phyloP scores from a whole-genome alignment of 53 echinoderm and acorn worm species.

The Mesocentrotus franciscanus region DNA sequence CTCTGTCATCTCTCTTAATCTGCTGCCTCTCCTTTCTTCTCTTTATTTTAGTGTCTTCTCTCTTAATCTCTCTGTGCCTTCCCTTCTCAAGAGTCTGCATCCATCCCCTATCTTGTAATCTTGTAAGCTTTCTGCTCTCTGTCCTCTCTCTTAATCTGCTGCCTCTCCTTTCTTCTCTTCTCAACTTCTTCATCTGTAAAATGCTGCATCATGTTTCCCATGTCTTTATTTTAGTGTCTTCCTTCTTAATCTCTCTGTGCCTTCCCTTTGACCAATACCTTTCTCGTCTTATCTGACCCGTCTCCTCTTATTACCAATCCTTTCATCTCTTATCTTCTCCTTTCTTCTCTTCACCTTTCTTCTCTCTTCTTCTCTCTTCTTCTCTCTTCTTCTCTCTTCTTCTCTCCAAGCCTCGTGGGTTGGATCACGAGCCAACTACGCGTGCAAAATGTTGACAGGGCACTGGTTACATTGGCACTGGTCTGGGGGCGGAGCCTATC shows the following conservation, averaged over 20 bases:
- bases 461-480: conserved; percentile 28
- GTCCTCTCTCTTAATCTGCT: not conserved
- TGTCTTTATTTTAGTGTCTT: not conserved
- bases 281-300: not conserved
- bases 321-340: not conserved
- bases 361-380: not conserved
- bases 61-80: not conserved
- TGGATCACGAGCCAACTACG: not conserved
- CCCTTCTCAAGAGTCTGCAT: not conserved
- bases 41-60: not conserved
- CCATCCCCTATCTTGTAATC: not conserved
- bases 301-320: not conserved
- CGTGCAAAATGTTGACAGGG: conserved; percentile 45
- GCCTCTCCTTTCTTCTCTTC: not conserved
- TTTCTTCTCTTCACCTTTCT: not conserved
- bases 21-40: not conserved
- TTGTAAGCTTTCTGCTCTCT: not conserved
- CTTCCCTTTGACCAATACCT: not conserved
- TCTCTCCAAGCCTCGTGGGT: not conserved
- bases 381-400: not conserved
- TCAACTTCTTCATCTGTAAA: not conserved
- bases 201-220: no score
- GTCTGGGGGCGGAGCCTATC: conserved; percentile 33
- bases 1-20: no score
- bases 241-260: not conserved